phyloP scores from a whole-genome alignment of 2,113 vertebrate genomes.

The Podiceps cristatus region DNA sequence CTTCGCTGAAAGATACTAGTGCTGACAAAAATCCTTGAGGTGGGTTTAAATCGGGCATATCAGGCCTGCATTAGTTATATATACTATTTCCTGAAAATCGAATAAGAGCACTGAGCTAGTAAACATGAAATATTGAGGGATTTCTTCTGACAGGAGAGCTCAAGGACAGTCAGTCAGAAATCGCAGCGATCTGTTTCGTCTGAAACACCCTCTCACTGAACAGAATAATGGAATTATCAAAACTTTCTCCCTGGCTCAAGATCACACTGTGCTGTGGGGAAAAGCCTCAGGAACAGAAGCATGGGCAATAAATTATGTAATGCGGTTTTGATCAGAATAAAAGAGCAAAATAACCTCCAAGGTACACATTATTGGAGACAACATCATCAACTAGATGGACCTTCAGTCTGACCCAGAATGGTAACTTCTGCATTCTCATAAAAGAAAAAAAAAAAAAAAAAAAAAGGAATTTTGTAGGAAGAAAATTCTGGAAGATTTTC shows the following conservation, averaged over 20 bases:
- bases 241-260: background rate
- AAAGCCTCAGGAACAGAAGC: background rate
- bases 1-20: background rate
- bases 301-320: background rate
- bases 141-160: background rate
- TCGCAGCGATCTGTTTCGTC: background rate
- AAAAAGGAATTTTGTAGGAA: background rate
- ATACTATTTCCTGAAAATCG: background rate
- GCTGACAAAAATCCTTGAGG: background rate
- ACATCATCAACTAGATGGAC: background rate
- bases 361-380: background rate
- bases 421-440: background rate
- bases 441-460: background rate
- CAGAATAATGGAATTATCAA: background rate
- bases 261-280: background rate
- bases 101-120: background rate
- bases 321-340: rapidly evolving
- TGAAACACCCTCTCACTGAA: background rate
- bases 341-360: background rate
- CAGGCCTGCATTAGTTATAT: background rate
- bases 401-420: background rate
- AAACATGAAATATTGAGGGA: conserved; percentile 26
- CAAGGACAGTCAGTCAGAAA: background rate
- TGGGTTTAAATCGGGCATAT: conserved; percentile 1
- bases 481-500: background rate